Evolutionary conservation across 2,888 invertebrate species (phyloP).

Genomic region (Lottia gigantea): DNA sequence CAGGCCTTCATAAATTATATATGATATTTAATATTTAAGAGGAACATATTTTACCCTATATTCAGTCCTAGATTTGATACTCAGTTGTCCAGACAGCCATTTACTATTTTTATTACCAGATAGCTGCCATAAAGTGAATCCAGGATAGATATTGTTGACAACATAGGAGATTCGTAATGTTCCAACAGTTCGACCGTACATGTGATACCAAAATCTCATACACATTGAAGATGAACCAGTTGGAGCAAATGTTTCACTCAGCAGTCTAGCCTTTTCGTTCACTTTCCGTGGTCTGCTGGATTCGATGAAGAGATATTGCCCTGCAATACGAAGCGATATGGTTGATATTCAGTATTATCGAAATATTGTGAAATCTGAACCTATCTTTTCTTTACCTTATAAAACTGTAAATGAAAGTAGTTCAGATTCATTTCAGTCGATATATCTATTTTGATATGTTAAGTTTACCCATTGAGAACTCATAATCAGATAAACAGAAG

Average conservation of each 20-base stretch:
- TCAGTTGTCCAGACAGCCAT: constrained; percentile 50
- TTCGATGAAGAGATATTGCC: constrained; percentile 55
- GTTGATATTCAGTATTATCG: too few relatives aligned
- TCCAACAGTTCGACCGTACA: constrained; percentile 59
- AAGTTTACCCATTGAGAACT: too few relatives aligned
- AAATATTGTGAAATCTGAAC: too few relatives aligned
- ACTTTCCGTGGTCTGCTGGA: constrained; percentile 43
- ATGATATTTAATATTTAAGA: too few relatives aligned
- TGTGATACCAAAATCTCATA: constrained; percentile 59
- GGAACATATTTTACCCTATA: constrained; percentile 39
- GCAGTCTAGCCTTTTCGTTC: constrained; percentile 54
- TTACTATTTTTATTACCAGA: constrained; percentile 42
- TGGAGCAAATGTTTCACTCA: constrained; percentile 41
- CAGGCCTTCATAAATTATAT: too few relatives aligned
- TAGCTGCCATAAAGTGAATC: constrained; percentile 48
- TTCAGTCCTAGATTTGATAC: constrained; percentile 39
- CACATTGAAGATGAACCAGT: constrained; percentile 46
- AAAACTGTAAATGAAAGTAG: too few relatives aligned
- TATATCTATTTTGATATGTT: too few relatives aligned
- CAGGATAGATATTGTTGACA: constrained; percentile 41
- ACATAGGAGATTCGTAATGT: constrained; percentile 49
- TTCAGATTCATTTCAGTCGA: too few relatives aligned
- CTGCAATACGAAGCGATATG: constrained; percentile 19
- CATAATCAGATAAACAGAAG: too few relatives aligned
- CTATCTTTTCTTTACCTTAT: too few relatives aligned